These are phyloP conservation scores for Apis cerana DNA, from an alignment of 1,140 invertebrate species.

Conservation along the genomic window DNA sequence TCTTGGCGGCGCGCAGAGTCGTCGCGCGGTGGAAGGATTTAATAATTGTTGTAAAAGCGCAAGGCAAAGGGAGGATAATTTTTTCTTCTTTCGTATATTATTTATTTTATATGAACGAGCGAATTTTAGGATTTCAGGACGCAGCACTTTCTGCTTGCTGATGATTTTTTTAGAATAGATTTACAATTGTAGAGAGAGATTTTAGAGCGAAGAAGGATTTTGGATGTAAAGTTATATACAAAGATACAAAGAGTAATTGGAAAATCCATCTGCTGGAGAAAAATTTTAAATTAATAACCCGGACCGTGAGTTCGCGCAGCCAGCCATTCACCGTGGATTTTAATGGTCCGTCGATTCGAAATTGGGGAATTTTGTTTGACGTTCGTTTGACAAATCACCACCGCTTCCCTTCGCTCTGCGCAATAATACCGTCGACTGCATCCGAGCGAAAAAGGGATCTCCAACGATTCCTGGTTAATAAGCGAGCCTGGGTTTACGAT, in stretches of 20 bases:
- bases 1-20: too few relatives aligned
- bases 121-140: too few relatives aligned
- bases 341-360: background rate
- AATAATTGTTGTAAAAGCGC: background rate
- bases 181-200: too few relatives aligned
- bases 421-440: conserved; percentile 16
- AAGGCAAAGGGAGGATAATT: too few relatives aligned
- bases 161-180: too few relatives aligned
- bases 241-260: too few relatives aligned
- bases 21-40: background rate
- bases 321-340: background rate
- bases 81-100: too few relatives aligned
- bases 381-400: conserved; percentile 47
- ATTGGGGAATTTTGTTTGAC: conserved; percentile 36
- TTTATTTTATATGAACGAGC: too few relatives aligned
- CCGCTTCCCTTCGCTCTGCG: conserved; percentile 3
- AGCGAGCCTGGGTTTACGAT: conserved; percentile 50
- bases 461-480: conserved; percentile 16
- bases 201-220: too few relatives aligned
- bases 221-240: too few relatives aligned
- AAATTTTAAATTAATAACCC: conserved; percentile 8
- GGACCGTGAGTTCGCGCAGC: background rate
- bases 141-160: too few relatives aligned
- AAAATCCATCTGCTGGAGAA: background rate
- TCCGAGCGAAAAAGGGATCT: conserved; percentile 28